A percentile compares a stretch with the other conserved stretches of the same genome.
Evolutionary conservation across 2,797 vertebrate species (phyloP).

Genomic region (Microcaecilia unicolor): DNA sequence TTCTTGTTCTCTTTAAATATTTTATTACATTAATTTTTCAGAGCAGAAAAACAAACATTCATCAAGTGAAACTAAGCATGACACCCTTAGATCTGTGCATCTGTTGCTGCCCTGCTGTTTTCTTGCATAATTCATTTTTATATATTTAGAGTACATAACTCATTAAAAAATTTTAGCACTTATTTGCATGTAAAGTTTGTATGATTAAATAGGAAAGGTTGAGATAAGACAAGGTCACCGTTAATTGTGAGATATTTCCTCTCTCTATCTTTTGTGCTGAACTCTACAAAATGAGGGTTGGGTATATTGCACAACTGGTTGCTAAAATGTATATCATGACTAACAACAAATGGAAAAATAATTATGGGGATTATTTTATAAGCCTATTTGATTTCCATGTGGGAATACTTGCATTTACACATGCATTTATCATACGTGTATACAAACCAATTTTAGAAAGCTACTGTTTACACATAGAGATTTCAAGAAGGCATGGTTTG

Average conservation of each 20-base stretch:
- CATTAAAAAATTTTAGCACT: slow-evolving; percentile 36
- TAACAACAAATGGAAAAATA: no score
- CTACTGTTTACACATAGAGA: no score
- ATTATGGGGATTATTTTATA: no score
- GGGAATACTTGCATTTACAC: no score
- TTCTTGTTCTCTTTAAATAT: slow-evolving; percentile 59
- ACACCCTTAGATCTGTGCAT: slow-evolving; percentile 51
- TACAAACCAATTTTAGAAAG: no score
- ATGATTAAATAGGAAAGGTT: slow-evolving; percentile 19
- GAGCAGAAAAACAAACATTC: slow-evolving; percentile 62
- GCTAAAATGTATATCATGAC: no score
- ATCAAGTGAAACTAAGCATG: slow-evolving; percentile 63
- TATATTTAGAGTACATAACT: slow-evolving; percentile 46
- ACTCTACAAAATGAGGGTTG: no score
- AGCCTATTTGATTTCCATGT: no score
- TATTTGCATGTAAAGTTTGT: slow-evolving; percentile 29
- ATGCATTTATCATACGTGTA: no score
- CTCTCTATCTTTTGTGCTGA: neutral
- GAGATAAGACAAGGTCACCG: neutral
- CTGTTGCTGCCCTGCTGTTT: slow-evolving; percentile 51
- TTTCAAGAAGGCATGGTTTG: no score
- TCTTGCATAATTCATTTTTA: slow-evolving; percentile 59
- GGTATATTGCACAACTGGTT: no score
- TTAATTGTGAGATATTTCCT: slow-evolving; percentile 5
- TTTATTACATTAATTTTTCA: slow-evolving; percentile 65